phyloP scores from a whole-genome alignment of 2,888 invertebrate genomes.

The Mactromeris polynyma region DNA sequence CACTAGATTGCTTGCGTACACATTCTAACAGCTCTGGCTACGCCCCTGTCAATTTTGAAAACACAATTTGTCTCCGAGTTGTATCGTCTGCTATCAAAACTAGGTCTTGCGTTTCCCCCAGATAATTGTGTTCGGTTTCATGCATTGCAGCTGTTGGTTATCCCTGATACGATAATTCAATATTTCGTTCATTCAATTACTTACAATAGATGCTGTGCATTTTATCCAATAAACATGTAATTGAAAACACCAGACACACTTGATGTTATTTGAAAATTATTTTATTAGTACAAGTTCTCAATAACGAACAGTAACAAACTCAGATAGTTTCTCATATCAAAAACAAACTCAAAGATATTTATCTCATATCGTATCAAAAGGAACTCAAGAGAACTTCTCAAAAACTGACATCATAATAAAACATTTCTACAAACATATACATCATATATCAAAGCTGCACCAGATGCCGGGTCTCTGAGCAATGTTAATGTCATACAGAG shows the following conservation, averaged over 20 bases:
- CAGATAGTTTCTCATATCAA: constrained; percentile 24
- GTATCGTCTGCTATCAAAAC: no score
- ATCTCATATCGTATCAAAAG: not conserved
- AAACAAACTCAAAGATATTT: constrained; percentile 9
- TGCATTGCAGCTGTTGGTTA: no score
- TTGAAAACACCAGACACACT: constrained; percentile 6
- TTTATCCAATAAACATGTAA: not conserved
- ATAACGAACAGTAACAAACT: constrained; percentile 36
- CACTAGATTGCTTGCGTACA: no score
- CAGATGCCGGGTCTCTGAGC: not conserved
- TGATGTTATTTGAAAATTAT: constrained; percentile 6
- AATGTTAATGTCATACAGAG: not conserved
- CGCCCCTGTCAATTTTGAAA: no score
- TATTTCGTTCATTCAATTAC: not conserved
- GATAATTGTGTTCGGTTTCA: no score
- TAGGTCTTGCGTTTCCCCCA: no score
- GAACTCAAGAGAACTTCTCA: not conserved
- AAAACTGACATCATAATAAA: not conserved
- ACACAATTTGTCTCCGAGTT: no score
- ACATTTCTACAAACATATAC: not conserved
- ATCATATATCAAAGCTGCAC: not conserved
- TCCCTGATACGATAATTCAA: no score
- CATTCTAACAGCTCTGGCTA: no score
- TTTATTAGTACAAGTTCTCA: constrained; percentile 17
- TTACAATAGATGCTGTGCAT: not conserved